Evolutionary conservation across 2,113 vertebrate species (phyloP), one percentile per base, ranked within the genome.

Genomic region (Lepidothrix coronata): DNA sequence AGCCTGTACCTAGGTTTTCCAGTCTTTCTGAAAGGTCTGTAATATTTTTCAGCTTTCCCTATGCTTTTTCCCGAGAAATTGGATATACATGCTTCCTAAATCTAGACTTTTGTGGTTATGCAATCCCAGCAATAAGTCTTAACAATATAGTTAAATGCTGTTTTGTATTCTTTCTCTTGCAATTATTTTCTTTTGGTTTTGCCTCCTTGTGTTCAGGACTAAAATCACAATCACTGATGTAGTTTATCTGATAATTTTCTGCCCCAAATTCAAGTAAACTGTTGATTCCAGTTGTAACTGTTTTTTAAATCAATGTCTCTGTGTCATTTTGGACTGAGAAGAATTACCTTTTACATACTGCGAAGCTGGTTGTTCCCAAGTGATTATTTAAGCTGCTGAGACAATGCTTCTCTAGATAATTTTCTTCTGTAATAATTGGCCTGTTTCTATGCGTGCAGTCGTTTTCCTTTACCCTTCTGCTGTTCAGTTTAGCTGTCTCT

Each of bases 351-450:
- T 87, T 58, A 74, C 49, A 48, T 25, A 52, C 8, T 27, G 33
- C 44, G 80, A 67, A 83, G 20, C 35, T 67, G 25, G 30, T 20
- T 79, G 27, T 76, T 88, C 54, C 58, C 55, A 77, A 70, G 72
- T 71, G 65, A 81, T 93, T 86, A 71, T 92, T 90, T 83, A 84
- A 93, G 82, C 30, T 95, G 62, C 82, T 77, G 71, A 85, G 71
- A 91, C 71, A 62, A n/a, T 65, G 28, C 21, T 65, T 88, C 88
- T 90, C 58, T 57, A 90, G 88, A 94, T 58, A 66, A 75, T 76
- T 58, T 95, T 88, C 68, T 85, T 14, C n/a, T 66, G 6, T 49
- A 91, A 72, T 81, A 89, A 85, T 61, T 85, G 71, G 11, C 25
- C 49, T 54, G 11, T 73, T 85, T 62, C 44, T 76, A 52, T 72